Evolutionary conservation across 2,888 invertebrate species (phyloP).

Genomic region (Saturnia japonica): DNA sequence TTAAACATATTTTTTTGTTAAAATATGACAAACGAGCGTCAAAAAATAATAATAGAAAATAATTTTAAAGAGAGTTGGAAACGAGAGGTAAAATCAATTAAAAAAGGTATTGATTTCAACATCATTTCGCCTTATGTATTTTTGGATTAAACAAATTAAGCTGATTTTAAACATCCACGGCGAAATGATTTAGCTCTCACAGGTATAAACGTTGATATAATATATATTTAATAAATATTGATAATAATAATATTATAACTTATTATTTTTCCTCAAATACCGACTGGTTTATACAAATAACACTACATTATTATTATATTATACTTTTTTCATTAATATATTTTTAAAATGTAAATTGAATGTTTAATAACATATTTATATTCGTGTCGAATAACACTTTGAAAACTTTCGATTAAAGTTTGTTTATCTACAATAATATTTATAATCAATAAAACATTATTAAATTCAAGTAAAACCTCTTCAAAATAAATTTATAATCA

Average conservation of each 20-base stretch:
- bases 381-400: neutral
- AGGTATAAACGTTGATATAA: neutral
- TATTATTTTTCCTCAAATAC: neutral
- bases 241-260: neutral
- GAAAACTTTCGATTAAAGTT: neutral
- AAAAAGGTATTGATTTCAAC: neutral
- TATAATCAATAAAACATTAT: neutral
- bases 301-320: neutral
- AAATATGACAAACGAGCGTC: slow-evolving; percentile 4
- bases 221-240: neutral
- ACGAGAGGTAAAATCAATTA: neutral
- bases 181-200: neutral
- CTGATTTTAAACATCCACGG: neutral
- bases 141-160: neutral
- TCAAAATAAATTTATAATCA: neutral
- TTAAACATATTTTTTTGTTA: neutral
- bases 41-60: neutral
- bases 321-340: neutral
- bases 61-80: neutral
- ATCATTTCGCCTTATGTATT: neutral
- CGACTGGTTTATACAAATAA: neutral
- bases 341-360: neutral
- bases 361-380: neutral
- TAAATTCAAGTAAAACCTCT: neutral
- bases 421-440: neutral